Evolutionary conservation across 1,140 invertebrate genomes (phyloP).

Genomic region (Drosophila murphyi): DNA sequence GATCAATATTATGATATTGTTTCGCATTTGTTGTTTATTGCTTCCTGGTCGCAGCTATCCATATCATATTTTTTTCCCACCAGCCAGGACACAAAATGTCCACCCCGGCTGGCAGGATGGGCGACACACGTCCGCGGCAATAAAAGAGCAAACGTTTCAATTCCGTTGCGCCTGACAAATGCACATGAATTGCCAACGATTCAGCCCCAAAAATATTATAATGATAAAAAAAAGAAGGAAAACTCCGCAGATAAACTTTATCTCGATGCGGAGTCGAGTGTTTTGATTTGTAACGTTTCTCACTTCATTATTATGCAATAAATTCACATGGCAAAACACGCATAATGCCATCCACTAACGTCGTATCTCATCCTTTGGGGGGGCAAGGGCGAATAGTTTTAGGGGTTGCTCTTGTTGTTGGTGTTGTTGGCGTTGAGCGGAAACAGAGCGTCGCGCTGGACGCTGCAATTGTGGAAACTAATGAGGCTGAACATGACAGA

Average conservation of each 20-base stretch:
- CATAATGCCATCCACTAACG: constrained; percentile 65
- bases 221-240: constrained; percentile 67
- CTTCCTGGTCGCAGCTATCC: constrained; percentile 62
- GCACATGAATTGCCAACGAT: constrained; percentile 68
- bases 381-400: constrained; percentile 16
- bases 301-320: constrained; percentile 85
- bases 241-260: constrained; percentile 56
- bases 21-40: constrained; percentile 73
- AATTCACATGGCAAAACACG: constrained; percentile 48
- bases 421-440: constrained; percentile 25
- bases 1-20: constrained; percentile 57
- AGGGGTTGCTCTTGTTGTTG: constrained; percentile 42
- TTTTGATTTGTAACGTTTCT: constrained; percentile 85
- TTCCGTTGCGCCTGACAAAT: constrained; percentile 84
- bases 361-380: constrained; percentile 33
- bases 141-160: constrained; percentile 82
- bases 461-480: constrained; percentile 58
- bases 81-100: constrained; percentile 19
- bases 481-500: constrained; percentile 68
- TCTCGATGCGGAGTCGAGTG: constrained; percentile 79
- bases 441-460: constrained; percentile 68
- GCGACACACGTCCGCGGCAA: constrained; percentile 71
- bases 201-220: constrained; percentile 72
- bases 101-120: constrained; percentile 8
- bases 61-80: constrained; percentile 72